Evolutionary conservation across 1,140 invertebrate genomes (phyloP).

Genomic region (Palaemon carinicauda): DNA sequence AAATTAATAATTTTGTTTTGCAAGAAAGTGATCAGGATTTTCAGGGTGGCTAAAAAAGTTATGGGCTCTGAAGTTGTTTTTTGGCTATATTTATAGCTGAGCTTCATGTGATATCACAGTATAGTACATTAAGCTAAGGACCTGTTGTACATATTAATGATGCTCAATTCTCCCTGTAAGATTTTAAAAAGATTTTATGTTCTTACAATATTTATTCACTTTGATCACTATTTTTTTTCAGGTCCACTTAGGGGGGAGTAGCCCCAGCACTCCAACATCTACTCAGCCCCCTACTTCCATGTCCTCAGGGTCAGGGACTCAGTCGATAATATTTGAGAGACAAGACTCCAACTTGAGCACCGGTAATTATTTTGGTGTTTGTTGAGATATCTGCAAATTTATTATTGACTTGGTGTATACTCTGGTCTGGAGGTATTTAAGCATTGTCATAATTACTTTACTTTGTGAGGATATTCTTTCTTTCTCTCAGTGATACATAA

Average conservation of each 20-base stretch:
- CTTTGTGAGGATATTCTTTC: too few species aligned
- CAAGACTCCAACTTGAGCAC: conserved; percentile 51
- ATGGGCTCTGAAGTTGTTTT: too few species aligned
- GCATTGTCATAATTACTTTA: too few species aligned
- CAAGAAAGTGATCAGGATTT: too few species aligned
- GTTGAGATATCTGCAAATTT: neutral
- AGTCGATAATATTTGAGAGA: conserved; percentile 39
- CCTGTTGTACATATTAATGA: neutral
- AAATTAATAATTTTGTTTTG: too few species aligned
- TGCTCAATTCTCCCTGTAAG: neutral
- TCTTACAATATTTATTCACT: neutral
- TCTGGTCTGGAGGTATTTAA: too few species aligned
- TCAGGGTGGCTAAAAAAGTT: too few species aligned
- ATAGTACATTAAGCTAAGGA: too few species aligned
- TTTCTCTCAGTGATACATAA: neutral
- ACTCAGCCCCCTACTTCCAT: conserved; percentile 31
- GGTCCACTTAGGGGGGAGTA: conserved; percentile 44
- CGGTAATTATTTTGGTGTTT: neutral
- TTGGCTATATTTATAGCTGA: too few species aligned
- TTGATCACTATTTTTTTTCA: neutral
- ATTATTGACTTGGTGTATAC: too few species aligned
- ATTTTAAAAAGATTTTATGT: neutral
- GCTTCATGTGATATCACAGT: too few species aligned
- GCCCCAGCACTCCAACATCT: conserved; percentile 48
- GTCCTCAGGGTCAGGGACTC: conserved; percentile 19